Evolutionary conservation across 2,113 vertebrate species (phyloP), one percentile per base, ranked within the genome.

Genomic region (Trematocara stigmaticum): DNA sequence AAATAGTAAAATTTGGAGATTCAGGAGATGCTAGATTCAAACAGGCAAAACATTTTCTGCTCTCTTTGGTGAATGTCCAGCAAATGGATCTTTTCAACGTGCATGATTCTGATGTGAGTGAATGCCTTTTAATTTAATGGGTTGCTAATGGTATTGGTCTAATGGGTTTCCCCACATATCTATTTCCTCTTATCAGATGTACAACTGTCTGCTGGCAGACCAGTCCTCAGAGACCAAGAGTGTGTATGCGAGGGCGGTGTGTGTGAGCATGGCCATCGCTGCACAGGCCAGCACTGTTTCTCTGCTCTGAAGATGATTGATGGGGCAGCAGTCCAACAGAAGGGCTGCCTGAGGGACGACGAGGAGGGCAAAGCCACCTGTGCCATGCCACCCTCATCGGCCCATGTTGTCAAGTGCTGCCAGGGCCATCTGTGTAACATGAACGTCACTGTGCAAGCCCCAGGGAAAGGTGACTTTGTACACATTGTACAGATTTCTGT

Each of bases 341-440:
- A 99, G 47, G 98, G 98, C 93, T 99, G 98, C 96, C 98, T 99
- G 94, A 97, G 97, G 93, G 98, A 98, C 29, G 98, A 99, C 0
- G 97, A 97, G 83, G 97, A 97, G 82, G 97, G 97, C 47, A 97
- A 97, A 92, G 97, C 97, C 97, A 98, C 97, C 0, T 99, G 98
- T 90, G 98, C 98, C 94, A 97, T 95, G 0, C 97, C 98, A 0
- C 97, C 97, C 0, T 98, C 98, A 4, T 94, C 97, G 2, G 96
- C 96, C 93, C 97, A 97, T 76, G 97, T 97, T 5, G 97, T 99
- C 66, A 97, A 97, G 89, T 99, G 98, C 96, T 99, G 98, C 95
- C 97, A 98, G 80, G 98, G 98, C 3, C 95, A 99, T 95, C 96
- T 99, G 95, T 99, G 98, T 94, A 99, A 99, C 95, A 95, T 97